Percentiles rank a stretch among this genome's conserved stretches.
These are phyloP conservation scores for Gymnodraco acuticeps DNA, from an alignment of 2,797 vertebrate genomes.

Conservation along the genomic window DNA sequence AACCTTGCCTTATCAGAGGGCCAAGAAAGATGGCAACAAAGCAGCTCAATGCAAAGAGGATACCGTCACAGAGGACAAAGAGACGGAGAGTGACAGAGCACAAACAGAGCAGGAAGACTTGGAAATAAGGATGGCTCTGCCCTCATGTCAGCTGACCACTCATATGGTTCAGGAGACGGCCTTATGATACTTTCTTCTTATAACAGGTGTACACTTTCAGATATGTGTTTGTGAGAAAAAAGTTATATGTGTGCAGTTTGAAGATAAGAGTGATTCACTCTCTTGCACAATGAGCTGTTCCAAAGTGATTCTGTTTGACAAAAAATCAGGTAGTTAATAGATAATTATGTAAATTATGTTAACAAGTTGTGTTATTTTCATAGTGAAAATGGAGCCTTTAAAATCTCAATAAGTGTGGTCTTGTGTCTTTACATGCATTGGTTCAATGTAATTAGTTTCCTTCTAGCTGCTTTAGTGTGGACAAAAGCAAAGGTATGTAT, in stretches of 20 bases:
- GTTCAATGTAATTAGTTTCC: slow-evolving; percentile 7
- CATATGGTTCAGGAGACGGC: slow-evolving; percentile 80
- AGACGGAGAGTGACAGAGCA: slow-evolving; percentile 46
- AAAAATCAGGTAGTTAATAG: slow-evolving; percentile 38
- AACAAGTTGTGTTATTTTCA: slow-evolving; percentile 52
- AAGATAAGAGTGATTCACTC: slow-evolving; percentile 8
- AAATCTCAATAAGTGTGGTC: slow-evolving; percentile 24
- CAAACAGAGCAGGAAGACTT: slow-evolving; percentile 56
- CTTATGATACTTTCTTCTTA: slow-evolving; percentile 68
- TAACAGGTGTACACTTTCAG: neutral
- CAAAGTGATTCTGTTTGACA: slow-evolving; percentile 4
- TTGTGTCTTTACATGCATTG: slow-evolving; percentile 37
- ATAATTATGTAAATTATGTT: slow-evolving; percentile 6
- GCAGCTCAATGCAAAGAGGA: slow-evolving; percentile 68
- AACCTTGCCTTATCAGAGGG: slow-evolving; percentile 70
- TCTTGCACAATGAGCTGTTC: slow-evolving; percentile 18
- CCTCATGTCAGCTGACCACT: slow-evolving; percentile 44
- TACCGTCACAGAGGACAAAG: slow-evolving; percentile 58
- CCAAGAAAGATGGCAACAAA: slow-evolving; percentile 75
- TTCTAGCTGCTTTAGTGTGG: slow-evolving; percentile 39
- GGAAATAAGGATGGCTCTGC: slow-evolving; percentile 19
- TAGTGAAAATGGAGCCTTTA: slow-evolving; percentile 29
- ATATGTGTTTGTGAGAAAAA: no score
- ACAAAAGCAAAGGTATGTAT: neutral
- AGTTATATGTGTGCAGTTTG: neutral